These are phyloP conservation scores for Wasmannia auropunctata DNA, from an alignment of 1,140 invertebrate genomes.

Conservation along the genomic window DNA sequence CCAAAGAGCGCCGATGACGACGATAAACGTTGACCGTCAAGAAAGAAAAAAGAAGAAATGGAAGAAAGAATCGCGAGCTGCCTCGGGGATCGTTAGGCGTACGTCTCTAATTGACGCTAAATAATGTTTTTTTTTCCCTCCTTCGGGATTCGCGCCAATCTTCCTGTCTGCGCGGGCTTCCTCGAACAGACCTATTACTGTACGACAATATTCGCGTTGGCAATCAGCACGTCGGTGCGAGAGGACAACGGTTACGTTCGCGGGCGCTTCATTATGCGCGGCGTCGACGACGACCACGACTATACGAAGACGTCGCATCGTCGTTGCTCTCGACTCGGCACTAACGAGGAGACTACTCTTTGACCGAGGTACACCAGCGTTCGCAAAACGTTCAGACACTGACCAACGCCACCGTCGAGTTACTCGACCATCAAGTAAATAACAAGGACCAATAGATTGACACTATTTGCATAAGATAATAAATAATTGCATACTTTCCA, in stretches of 20 bases:
- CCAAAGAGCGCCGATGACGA: slow-evolving; percentile 26
- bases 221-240: slow-evolving; percentile 79
- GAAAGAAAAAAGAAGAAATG: background rate
- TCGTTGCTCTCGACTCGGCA: slow-evolving; percentile 8
- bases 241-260: slow-evolving; percentile 70
- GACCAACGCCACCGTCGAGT: background rate
- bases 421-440: slow-evolving; percentile 14
- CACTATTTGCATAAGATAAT: background rate
- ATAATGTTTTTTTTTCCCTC: slow-evolving; percentile 77
- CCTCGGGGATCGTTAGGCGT: slow-evolving; percentile 56
- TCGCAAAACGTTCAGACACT: slow-evolving; percentile 33
- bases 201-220: slow-evolving; percentile 79
- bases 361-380: slow-evolving; percentile 26
- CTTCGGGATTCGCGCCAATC: slow-evolving; percentile 31
- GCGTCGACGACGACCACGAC: slow-evolving; percentile 49
- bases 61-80: slow-evolving; percentile 32
- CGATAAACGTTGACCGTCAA: background rate
- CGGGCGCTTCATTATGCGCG: slow-evolving; percentile 69
- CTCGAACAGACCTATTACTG: slow-evolving; percentile 76
- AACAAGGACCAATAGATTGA: slow-evolving; percentile 42
- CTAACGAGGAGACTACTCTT: slow-evolving; percentile 67
- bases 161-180: slow-evolving; percentile 55
- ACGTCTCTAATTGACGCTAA: slow-evolving; percentile 79
- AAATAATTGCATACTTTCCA: background rate
- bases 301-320: slow-evolving; percentile 34